These are phyloP conservation scores for Galerucella nymphaeae DNA, from an alignment of 2,888 invertebrate species.

Conservation along the genomic window DNA sequence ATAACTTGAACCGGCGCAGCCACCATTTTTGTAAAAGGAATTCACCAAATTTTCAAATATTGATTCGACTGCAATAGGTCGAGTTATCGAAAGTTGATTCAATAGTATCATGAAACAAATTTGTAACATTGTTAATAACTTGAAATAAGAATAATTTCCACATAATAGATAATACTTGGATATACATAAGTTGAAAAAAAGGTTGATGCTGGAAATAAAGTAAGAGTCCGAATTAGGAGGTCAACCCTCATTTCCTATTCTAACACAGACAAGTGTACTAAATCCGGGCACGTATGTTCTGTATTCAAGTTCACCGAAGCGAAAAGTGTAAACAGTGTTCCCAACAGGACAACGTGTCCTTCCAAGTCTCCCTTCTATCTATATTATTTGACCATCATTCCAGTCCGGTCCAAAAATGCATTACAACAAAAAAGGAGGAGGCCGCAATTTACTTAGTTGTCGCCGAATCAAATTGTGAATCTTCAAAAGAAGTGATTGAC, in stretches of 20 bases:
- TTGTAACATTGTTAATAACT: too few relatives aligned
- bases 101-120: too few relatives aligned
- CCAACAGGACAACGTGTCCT: slow-evolving; percentile 36
- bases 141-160: too few relatives aligned
- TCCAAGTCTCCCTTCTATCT: slow-evolving; percentile 15
- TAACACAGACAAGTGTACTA: slow-evolving; percentile 27
- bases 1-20: background rate
- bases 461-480: slow-evolving; percentile 61
- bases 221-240: background rate
- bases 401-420: slow-evolving; percentile 26
- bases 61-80: too few relatives aligned
- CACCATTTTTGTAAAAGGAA: background rate
- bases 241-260: slow-evolving; percentile 9
- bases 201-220: background rate
- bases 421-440: slow-evolving; percentile 54
- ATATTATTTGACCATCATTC: slow-evolving; percentile 28
- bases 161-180: too few relatives aligned
- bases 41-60: background rate
- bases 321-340: slow-evolving; percentile 55
- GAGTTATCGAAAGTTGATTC: too few relatives aligned
- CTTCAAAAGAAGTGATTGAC: slow-evolving; percentile 56
- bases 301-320: slow-evolving; percentile 52
- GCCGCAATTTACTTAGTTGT: slow-evolving; percentile 65
- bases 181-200: too few relatives aligned
- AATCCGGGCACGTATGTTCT: slow-evolving; percentile 36